Conservation (phyloP, 1,140 invertebrate genomes). For the Apis cerana region DNA sequence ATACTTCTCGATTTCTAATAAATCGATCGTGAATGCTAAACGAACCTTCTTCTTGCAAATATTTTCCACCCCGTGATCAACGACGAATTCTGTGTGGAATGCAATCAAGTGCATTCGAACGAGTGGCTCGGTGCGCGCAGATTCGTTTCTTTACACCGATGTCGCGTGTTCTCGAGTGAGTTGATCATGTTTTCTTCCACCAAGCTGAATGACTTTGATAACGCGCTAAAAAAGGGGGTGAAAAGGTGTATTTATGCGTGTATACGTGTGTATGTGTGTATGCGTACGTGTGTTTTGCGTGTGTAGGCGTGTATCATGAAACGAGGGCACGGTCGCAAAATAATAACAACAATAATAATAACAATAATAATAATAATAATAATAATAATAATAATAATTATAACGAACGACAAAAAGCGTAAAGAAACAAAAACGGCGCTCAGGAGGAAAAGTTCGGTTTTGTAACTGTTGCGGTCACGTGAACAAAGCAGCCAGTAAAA, state of each 20-base stretch:
- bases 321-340: slow-evolving; percentile 55
- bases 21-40: slow-evolving; percentile 12
- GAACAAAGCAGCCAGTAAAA: slow-evolving; percentile 29
- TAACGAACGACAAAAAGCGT: slow-evolving; percentile 69
- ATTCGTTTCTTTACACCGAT: slow-evolving; percentile 77
- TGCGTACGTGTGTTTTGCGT: neutral
- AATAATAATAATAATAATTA: slow-evolving; percentile 40
- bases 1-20: neutral
- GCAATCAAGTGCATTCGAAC: slow-evolving; percentile 26
- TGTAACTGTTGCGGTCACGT: slow-evolving; percentile 22
- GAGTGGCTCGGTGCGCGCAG: slow-evolving; percentile 80
- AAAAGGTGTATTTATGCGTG: slow-evolving; percentile 26
- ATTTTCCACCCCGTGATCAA: slow-evolving; percentile 17
- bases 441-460: slow-evolving; percentile 40
- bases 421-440: slow-evolving; percentile 70
- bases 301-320: neutral
- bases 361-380: slow-evolving; percentile 61
- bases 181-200: slow-evolving; percentile 42
- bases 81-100: slow-evolving; percentile 21
- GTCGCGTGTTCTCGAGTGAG: slow-evolving; percentile 44
- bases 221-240: slow-evolving; percentile 25
- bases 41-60: neutral
- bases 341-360: too few relatives aligned
- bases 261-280: neutral
- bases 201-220: slow-evolving; percentile 44